Evolutionary conservation across 2,113 vertebrate species (phyloP), one percentile per base, ranked within the genome.

Genomic region (Echinops telfairi): DNA sequence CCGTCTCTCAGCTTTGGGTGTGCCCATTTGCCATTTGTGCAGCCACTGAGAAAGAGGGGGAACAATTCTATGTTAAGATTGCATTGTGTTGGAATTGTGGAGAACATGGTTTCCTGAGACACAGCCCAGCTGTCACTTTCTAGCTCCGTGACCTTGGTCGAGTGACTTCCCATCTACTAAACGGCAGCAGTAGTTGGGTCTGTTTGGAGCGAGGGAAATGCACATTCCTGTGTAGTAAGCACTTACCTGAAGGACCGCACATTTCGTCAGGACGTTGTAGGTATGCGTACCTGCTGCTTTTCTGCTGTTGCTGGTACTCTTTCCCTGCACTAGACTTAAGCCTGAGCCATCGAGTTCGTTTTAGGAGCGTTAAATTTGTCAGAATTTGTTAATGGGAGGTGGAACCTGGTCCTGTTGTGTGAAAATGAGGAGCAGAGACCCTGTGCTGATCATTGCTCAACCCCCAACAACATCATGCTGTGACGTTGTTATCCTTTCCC

Each of bases 81-180:
- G 22, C 10, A 3, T 33, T 71, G 11, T 12, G 2, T 25, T 33
- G 53, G 7, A 0, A 6, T 43, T 85, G 88, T 14, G 40, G 53
- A 33, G 17, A 29, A 40, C 47, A 17, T 33, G 76, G 75, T 43
- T 47, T 66, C 27, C 76, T 90, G 23, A 7, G 71, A 90, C 68
- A 47, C 3, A 57, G 86, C 76, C 60, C 23, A 25, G 2, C 77
- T 86, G 2, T 82, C 40, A 40, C 40, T 40, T 40, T 40, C 40
- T 40, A 40, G 40, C 40, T 40, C 40, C 14, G 10, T 43, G 19
- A 91, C 12, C 15, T 47, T 64, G 16, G 31, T n/a, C 38, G 62
- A 83, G 64, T 90, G 71, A 53, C 70, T 83, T 94, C 53, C 70
- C 22, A 40, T 58, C 64, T 96, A 33, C 70, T 89, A 86, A 86